Evolutionary conservation across 2,113 vertebrate species (phyloP).

Genomic region (Pedetes capensis): DNA sequence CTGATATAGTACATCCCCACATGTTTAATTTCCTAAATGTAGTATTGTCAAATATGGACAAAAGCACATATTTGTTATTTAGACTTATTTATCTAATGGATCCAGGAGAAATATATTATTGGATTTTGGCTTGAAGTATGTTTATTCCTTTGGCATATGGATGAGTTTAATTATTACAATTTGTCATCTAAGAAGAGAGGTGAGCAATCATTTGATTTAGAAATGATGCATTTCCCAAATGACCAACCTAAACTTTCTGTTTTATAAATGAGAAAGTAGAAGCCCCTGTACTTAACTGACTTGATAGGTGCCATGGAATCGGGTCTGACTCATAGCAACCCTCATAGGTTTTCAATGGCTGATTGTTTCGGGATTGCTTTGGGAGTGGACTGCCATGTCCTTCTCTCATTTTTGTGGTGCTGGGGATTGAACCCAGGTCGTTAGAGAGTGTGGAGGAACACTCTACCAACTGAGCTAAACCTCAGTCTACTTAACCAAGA

Average conservation of each 20-base stretch:
- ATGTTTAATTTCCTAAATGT: not conserved
- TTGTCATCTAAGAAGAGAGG: conserved; percentile 47
- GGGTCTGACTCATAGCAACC: too few relatives aligned
- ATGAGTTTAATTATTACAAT: conserved; percentile 42
- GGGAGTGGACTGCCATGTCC: too few relatives aligned
- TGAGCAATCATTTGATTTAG: conserved; percentile 42
- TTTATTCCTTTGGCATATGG: conserved; percentile 55
- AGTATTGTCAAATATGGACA: not conserved
- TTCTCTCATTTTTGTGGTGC: too few relatives aligned
- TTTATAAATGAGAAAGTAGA: conserved; percentile 32
- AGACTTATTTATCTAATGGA: conserved; percentile 23
- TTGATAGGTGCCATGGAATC: too few relatives aligned
- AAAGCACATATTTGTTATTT: conserved; percentile 35
- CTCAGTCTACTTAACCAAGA: too few relatives aligned
- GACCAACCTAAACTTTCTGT: conserved; percentile 31
- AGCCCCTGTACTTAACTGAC: conserved; percentile 40
- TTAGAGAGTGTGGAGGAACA: too few relatives aligned
- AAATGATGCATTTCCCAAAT: conserved; percentile 53
- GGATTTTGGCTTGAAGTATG: conserved; percentile 52
- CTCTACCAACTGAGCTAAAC: too few relatives aligned
- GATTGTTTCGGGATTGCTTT: too few relatives aligned
- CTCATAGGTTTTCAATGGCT: too few relatives aligned
- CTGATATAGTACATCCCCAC: not conserved
- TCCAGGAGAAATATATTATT: conserved; percentile 26
- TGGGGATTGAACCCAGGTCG: too few relatives aligned